Evolutionary conservation across 1,140 invertebrate genomes (phyloP).

Genomic region (Nasonia giraulti): DNA sequence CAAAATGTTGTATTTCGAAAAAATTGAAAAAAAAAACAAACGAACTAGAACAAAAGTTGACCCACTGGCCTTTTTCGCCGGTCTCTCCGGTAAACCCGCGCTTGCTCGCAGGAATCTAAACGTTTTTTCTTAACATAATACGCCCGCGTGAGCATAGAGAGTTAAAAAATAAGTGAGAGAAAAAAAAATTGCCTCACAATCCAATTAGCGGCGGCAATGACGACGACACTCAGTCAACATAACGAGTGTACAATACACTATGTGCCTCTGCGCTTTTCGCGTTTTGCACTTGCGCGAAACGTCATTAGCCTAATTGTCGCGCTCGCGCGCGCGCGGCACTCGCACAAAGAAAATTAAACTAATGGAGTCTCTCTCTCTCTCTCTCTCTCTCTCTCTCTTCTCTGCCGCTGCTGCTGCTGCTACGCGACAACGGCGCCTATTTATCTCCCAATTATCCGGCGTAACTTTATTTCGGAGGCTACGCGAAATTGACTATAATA

Average conservation of each 20-base stretch:
- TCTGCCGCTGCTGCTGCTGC: not conserved
- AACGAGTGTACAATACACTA: constrained; percentile 7
- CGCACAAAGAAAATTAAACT: constrained; percentile 38
- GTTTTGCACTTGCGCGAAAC: constrained; percentile 17
- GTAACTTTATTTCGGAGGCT: constrained; percentile 41
- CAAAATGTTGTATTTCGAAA: no score
- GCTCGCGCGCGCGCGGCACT: not conserved
- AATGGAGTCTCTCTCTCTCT: no score
- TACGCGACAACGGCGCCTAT: constrained; percentile 16
- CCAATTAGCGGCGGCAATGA: constrained; percentile 26
- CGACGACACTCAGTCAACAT: not conserved
- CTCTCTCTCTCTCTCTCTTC: not conserved
- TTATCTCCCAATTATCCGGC: constrained; percentile 31
- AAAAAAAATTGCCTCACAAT: constrained; percentile 24
- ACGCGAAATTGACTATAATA: constrained; percentile 25
- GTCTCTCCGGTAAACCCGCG: not conserved
- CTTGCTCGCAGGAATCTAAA: not conserved
- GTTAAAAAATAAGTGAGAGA: not conserved
- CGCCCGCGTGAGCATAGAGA: not conserved
- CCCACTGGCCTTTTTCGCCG: not conserved
- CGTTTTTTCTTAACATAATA: not conserved
- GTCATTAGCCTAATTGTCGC: constrained; percentile 47
- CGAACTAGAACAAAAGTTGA: not conserved
- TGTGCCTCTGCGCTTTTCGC: constrained; percentile 22
- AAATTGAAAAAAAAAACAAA: not conserved